phyloP scores from a whole-genome alignment of 2,113 vertebrate species.

The Vireo altiloquus region DNA sequence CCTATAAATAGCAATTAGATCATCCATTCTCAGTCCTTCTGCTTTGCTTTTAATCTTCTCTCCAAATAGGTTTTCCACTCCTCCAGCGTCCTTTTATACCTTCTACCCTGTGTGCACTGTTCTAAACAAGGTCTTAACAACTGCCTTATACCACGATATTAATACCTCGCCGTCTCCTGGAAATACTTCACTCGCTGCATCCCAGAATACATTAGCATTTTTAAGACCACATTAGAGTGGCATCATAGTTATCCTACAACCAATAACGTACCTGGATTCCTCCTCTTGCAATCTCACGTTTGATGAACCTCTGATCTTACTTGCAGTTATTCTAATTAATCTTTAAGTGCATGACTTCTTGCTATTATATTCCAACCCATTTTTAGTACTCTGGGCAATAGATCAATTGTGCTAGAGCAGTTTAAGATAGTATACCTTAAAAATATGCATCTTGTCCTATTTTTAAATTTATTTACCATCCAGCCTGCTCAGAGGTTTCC shows the following conservation, averaged over 20 bases:
- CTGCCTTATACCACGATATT: constrained; percentile 5
- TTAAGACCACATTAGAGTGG: constrained; percentile 34
- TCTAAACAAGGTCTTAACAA: constrained; percentile 34
- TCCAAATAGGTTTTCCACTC: constrained; percentile 2
- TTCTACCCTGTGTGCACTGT: not conserved
- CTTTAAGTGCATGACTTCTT: constrained; percentile 44
- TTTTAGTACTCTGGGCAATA: constrained; percentile 8
- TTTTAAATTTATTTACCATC: not conserved
- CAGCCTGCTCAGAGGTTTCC: not conserved
- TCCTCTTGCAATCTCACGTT: constrained; percentile 13
- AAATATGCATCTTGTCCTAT: not conserved
- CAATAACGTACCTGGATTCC: not conserved
- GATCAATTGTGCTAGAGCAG: not conserved
- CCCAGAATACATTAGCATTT: constrained; percentile 54
- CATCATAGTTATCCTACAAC: not conserved
- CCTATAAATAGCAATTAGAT: constrained; percentile 3
- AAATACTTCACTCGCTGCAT: constrained; percentile 29
- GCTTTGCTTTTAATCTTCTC: not conserved
- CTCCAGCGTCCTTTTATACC: not conserved
- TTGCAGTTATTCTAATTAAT: constrained; percentile 28
- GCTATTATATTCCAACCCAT: not conserved
- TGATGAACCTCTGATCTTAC: constrained; percentile 7
- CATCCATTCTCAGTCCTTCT: not conserved
- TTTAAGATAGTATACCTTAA: not conserved
- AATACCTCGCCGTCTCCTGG: not conserved